Conservation (phyloP, 2,888 invertebrate genomes). For the Troides oblongomaculatus region DNA sequence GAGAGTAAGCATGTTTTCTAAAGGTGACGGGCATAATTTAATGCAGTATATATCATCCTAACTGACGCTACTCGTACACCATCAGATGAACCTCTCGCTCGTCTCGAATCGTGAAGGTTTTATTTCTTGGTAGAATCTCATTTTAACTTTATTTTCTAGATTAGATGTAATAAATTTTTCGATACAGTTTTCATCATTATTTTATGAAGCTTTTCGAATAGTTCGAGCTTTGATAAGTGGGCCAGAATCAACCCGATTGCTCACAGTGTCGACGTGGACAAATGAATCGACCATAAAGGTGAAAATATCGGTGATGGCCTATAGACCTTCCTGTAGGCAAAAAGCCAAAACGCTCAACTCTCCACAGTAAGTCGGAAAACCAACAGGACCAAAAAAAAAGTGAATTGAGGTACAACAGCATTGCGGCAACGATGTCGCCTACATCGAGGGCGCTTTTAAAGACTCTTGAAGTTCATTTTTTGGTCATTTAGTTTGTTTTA, state of each 20-base stretch:
- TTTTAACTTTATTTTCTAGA: too few relatives aligned
- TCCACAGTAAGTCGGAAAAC: conserved; percentile 30
- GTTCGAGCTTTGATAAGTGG: conserved; percentile 18
- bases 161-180: too few relatives aligned
- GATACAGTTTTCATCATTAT: not conserved
- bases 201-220: not conserved
- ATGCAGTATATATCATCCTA: too few relatives aligned
- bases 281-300: conserved; percentile 44
- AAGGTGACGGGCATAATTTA: too few relatives aligned
- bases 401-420: conserved; percentile 27
- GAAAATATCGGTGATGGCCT: conserved; percentile 40
- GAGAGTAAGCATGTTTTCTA: too few relatives aligned
- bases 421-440: conserved; percentile 30
- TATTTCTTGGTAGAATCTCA: too few relatives aligned
- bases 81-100: too few relatives aligned
- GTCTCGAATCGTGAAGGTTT: too few relatives aligned
- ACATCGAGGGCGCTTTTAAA: conserved; percentile 30
- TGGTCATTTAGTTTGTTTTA: conserved; percentile 28
- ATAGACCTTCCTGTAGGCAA: conserved; percentile 35
- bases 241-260: conserved; percentile 28
- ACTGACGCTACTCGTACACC: too few relatives aligned
- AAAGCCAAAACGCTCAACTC: conserved; percentile 28
- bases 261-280: conserved; percentile 39
- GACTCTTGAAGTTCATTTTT: conserved; percentile 31
- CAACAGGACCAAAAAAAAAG: conserved; percentile 23